Conservation (phyloP, 2,888 invertebrate species). For the Callyntrura sp. region DNA sequence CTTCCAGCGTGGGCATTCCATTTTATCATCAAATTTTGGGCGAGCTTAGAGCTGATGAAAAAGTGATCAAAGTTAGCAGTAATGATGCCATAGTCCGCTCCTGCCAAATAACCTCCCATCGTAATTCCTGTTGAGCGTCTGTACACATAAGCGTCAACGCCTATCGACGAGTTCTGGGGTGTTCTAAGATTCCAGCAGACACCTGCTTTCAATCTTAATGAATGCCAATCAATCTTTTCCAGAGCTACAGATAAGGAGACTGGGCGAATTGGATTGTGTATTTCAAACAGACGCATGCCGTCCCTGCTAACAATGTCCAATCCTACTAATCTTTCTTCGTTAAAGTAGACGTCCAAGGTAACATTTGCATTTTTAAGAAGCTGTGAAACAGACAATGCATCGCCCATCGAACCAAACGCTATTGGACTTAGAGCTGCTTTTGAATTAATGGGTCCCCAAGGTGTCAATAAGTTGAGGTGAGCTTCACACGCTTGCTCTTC, state of each 20-base stretch:
- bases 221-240: constrained; percentile 74
- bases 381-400: constrained; percentile 56
- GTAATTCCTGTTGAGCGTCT: constrained; percentile 59
- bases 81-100: constrained; percentile 76
- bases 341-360: constrained; percentile 70
- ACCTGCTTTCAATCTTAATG: constrained; percentile 80
- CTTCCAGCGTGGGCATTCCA: constrained; percentile 60
- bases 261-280: constrained; percentile 84
- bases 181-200: constrained; percentile 84
- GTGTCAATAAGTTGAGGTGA: constrained; percentile 71
- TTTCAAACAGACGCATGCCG: constrained; percentile 80
- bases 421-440: constrained; percentile 74
- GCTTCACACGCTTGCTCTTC: constrained; percentile 70
- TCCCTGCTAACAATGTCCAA: constrained; percentile 80
- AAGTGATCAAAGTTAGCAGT: constrained; percentile 65
- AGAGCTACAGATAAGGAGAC: constrained; percentile 83
- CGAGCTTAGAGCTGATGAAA: constrained; percentile 64
- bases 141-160: constrained; percentile 68
- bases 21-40: constrained; percentile 59
- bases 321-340: constrained; percentile 79
- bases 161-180: constrained; percentile 81
- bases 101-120: constrained; percentile 64
- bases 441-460: constrained; percentile 79
- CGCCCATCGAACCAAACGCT: constrained; percentile 63
- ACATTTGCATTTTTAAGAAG: constrained; percentile 76